Conservation (phyloP, 2,888 invertebrate genomes). For the Zygaena filipendulae region DNA sequence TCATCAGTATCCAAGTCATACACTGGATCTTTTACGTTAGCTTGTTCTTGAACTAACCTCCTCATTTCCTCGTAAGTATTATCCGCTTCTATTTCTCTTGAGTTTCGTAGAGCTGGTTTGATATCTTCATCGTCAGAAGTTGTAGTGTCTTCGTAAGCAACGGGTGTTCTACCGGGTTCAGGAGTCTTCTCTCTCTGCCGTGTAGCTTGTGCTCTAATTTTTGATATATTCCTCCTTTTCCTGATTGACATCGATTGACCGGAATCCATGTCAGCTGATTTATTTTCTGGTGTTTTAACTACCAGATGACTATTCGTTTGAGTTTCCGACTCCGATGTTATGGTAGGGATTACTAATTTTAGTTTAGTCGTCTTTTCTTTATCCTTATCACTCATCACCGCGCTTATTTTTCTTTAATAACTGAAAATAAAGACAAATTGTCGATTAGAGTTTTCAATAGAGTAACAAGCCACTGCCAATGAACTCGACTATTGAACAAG, state of each 20-base stretch:
- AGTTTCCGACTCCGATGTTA: conserved; percentile 43
- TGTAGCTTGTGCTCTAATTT: conserved; percentile 59
- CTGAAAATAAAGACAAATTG: no score
- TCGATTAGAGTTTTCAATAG: no score
- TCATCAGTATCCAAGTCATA: conserved; percentile 56
- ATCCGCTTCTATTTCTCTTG: conserved; percentile 58
- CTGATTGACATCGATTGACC: conserved; percentile 64
- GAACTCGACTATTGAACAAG: no score
- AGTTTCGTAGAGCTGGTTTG: conserved; percentile 30
- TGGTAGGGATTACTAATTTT: conserved; percentile 35
- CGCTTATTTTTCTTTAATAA: conserved; percentile 14
- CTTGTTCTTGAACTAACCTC: conserved; percentile 48
- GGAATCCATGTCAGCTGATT: conserved; percentile 36
- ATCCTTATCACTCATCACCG: conserved; percentile 43
- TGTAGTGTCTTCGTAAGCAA: conserved; percentile 71
- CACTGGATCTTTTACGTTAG: conserved; percentile 48
- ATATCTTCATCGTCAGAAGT: conserved; percentile 66
- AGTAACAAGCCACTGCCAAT: conserved; percentile 21
- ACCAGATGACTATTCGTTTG: conserved; percentile 36
- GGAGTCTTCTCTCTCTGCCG: conserved; percentile 62
- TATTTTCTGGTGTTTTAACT: conserved; percentile 27
- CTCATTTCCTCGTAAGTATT: conserved; percentile 60
- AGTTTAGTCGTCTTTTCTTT: conserved; percentile 23
- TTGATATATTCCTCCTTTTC: conserved; percentile 71
- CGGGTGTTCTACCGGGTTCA: conserved; percentile 52